Evolutionary conservation across 2,113 vertebrate genomes (phyloP), one percentile per base, ranked within the genome.

Genomic region (Cyanoramphus novaezelandiae): DNA sequence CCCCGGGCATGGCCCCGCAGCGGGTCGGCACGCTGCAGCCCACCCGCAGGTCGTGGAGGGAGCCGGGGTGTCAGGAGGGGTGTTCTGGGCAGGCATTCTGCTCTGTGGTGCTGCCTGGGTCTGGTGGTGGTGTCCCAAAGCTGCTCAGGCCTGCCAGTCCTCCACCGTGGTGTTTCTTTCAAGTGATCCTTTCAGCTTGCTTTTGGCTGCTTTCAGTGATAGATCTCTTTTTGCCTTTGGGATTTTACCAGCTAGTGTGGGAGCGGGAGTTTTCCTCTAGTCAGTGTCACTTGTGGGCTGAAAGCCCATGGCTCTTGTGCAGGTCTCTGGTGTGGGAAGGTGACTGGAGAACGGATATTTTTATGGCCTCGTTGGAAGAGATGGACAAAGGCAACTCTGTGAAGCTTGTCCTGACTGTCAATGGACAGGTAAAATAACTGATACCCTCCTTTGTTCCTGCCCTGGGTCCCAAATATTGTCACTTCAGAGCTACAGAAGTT

Each of bases 271-370:
- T 84, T 83, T 84, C n/a, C 18, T 10, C 5, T 44, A 11, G 8
- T 55, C 11, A n/a, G 7, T 63, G 52, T 43, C 15, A 16, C 9
- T 7, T 72, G 31, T 83, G 43, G 55, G 43, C 53, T 90, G 75
- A 96, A 86, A 86, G 21, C 28, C 5, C 11, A 0, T 69, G 74
- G 29, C 83, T 39, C 8, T 44, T 84, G 29, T 90, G 43, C 96
- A 99, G 99, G 95, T 99, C 98, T 53, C 96, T 99, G 60, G 98
- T 98, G 44, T 99, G 99, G 98, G 98, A 99, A 95, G 98, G 97
- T 39, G 97, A 97, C 35, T 99, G 99, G 99, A 98, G 95, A 44
- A 7, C 91, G 23, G 98, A 98, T 84, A 41, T 99, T 46, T 87
- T 97, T 53, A 82, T 96, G 68, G 97, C 97, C 69, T 98, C 98